A percentile compares a stretch with the other conserved stretches of the same genome.
phyloP scores from a whole-genome alignment of 2,113 vertebrate species.

The Cyanoramphus novaezelandiae region DNA sequence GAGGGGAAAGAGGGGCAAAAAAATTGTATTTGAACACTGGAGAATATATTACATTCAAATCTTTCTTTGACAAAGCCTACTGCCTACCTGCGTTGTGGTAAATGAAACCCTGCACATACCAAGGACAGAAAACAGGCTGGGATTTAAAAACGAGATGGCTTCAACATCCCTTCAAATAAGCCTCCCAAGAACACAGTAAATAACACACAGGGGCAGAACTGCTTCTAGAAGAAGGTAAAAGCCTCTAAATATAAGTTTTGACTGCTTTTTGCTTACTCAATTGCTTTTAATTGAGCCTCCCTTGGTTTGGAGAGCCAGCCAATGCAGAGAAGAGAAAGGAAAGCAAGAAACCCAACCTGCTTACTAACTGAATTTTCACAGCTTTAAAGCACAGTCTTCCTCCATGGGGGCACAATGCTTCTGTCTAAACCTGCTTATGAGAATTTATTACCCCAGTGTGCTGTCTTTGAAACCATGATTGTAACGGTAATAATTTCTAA shows the following conservation, averaged over 20 bases:
- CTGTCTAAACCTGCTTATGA: constrained; percentile 37
- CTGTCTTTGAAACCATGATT: constrained; percentile 49
- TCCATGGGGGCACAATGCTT: background rate
- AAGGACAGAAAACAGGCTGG: background rate
- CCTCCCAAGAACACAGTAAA: background rate
- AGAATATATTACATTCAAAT: background rate
- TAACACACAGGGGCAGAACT: background rate
- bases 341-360: background rate
- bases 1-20: background rate
- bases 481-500: constrained; percentile 58
- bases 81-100: background rate
- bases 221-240: background rate
- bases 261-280: constrained; percentile 6
- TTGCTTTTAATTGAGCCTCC: constrained; percentile 31
- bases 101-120: background rate
- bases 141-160: background rate
- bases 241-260: background rate
- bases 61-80: background rate
- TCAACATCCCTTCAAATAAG: background rate
- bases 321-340: background rate
- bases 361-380: background rate
- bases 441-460: constrained; percentile 55
- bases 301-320: background rate
- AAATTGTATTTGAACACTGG: background rate
- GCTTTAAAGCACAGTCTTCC: background rate